A percentile compares a stretch with the other conserved stretches of the same genome.
Evolutionary conservation across 2,113 vertebrate genomes (phyloP).

Genomic region (Stomatorhinus ivindoensis): DNA sequence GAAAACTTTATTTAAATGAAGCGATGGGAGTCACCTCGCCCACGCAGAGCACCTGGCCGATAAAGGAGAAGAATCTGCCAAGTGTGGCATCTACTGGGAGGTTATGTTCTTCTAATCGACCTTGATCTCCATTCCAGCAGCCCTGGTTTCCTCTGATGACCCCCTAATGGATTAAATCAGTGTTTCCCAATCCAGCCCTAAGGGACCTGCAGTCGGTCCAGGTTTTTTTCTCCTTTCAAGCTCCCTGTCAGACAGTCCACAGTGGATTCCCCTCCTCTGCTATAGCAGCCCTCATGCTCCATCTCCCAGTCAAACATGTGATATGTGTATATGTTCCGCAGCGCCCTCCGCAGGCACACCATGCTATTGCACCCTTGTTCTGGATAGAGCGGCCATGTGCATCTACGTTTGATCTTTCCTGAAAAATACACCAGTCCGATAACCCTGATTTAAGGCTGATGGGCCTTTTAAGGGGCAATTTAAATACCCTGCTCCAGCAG

Average conservation of each 20-base stretch:
- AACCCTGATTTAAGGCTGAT: background rate
- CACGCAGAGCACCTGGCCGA: background rate
- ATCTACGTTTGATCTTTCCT: background rate
- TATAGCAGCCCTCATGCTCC: background rate
- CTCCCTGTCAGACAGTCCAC: background rate
- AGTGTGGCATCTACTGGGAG: background rate
- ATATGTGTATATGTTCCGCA: background rate
- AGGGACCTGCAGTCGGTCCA: background rate
- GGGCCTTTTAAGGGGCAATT: background rate
- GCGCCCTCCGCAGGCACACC: background rate
- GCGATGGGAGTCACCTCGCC: background rate
- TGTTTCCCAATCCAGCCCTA: background rate
- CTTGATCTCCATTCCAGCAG: background rate
- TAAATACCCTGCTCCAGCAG: background rate
- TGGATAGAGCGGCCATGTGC: background rate
- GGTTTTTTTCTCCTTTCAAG: background rate
- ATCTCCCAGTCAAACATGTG: background rate
- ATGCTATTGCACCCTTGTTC: background rate
- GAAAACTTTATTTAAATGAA: background rate
- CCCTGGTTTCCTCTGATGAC: background rate
- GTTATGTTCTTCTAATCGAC: background rate
- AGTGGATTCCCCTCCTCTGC: background rate
- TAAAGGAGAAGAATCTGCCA: background rate
- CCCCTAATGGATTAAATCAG: background rate
- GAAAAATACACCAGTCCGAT: background rate